Evolutionary conservation across 2,888 invertebrate genomes (phyloP).

Genomic region (Trisateles emortualis): DNA sequence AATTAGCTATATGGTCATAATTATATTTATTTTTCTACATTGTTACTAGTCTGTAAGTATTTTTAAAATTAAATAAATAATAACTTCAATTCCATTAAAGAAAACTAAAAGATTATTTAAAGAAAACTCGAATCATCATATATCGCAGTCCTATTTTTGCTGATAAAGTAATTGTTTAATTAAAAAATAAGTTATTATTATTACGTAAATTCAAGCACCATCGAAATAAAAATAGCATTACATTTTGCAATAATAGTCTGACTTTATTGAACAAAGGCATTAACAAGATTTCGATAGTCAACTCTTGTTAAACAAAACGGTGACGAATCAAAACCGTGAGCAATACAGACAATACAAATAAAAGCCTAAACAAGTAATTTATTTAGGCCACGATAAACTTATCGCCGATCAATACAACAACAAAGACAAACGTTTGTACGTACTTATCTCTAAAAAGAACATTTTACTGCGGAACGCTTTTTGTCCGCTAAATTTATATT

Average conservation of each 20-base stretch:
- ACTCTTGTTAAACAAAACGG: constrained; percentile 26
- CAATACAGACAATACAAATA: constrained; percentile 34
- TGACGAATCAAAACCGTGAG: constrained; percentile 27
- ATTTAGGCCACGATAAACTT: constrained; percentile 34
- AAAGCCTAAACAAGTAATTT: constrained; percentile 32
- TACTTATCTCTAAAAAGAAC: constrained; percentile 2
- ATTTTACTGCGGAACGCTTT: constrained; percentile 2
- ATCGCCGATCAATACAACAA: constrained; percentile 27
- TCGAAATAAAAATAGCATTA: background rate
- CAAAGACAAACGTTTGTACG: constrained; percentile 19
- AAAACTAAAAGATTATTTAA: too few species aligned
- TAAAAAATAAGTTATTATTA: too few species aligned
- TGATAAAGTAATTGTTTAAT: too few species aligned
- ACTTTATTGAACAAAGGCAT: constrained; percentile 3
- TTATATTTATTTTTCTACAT: too few species aligned
- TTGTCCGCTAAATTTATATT: background rate
- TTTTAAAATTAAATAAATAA: too few species aligned
- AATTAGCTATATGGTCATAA: too few species aligned
- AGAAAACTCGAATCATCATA: too few species aligned
- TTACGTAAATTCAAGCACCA: too few species aligned
- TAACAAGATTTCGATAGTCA: constrained; percentile 8
- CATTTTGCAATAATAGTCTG: background rate
- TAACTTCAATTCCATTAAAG: too few species aligned
- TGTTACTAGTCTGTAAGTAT: too few species aligned
- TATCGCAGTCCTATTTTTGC: too few species aligned